Evolutionary conservation across 2,113 vertebrate species (phyloP).

Genomic region (Salvelinus fontinalis): DNA sequence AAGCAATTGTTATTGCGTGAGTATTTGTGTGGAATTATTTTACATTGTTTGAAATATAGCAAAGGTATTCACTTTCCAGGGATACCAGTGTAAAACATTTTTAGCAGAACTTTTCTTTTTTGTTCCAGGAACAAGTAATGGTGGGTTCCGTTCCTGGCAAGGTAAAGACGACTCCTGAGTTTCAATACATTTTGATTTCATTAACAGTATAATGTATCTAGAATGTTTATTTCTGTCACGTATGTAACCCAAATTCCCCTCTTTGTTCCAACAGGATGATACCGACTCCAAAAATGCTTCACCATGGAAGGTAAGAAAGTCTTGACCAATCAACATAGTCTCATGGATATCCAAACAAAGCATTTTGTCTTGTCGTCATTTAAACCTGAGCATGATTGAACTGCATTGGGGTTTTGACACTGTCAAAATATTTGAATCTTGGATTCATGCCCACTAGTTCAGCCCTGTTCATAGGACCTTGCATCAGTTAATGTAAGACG

Average conservation of each 20-base stretch:
- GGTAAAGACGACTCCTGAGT: conserved; percentile 66
- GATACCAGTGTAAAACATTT: too few relatives aligned
- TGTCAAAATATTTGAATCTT: conserved; percentile 11
- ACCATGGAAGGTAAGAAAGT: conserved; percentile 91
- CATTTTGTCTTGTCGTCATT: background rate
- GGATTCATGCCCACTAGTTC: conserved; percentile 5
- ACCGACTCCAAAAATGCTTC: conserved; percentile 88
- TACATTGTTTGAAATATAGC: too few relatives aligned
- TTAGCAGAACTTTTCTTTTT: background rate
- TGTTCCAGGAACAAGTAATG: conserved; percentile 76
- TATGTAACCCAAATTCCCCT: background rate
- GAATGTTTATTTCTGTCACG: too few relatives aligned
- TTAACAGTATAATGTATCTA: too few relatives aligned
- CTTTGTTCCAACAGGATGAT: conserved; percentile 81
- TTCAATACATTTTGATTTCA: background rate
- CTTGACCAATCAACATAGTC: background rate
- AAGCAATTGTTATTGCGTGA: too few relatives aligned
- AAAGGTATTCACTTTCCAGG: too few relatives aligned
- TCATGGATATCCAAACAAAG: background rate
- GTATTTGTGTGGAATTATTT: background rate
- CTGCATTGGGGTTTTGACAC: conserved; percentile 1
- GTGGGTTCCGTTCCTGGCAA: conserved; percentile 76
- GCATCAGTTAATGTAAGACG: background rate
- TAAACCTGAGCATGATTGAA: conserved; percentile 31
- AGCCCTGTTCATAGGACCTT: background rate